Evolutionary conservation across 1,140 invertebrate genomes (phyloP).

Genomic region (Camponotus floridanus): DNA sequence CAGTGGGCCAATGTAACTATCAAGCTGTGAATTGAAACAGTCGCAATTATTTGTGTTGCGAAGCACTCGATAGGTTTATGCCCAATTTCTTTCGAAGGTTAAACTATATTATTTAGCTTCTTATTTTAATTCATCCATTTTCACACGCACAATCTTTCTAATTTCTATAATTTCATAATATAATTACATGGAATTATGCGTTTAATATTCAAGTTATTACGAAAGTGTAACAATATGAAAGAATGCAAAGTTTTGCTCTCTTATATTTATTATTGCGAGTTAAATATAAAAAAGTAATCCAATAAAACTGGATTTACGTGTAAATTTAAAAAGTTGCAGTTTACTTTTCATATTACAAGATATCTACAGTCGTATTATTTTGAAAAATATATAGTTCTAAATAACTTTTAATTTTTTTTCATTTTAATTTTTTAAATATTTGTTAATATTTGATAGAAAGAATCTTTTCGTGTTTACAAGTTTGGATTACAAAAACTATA

Average conservation of each 20-base stretch:
- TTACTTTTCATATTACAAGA: background rate
- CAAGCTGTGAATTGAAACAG: conserved; percentile 53
- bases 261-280: background rate
- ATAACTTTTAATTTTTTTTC: background rate
- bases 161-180: background rate
- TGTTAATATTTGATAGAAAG: too few species aligned
- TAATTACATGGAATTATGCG: background rate
- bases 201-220: conserved; percentile 20
- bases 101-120: background rate
- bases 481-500: too few species aligned
- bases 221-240: background rate
- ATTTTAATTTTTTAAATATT: too few species aligned
- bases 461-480: too few species aligned
- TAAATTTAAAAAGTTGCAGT: background rate
- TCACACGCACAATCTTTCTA: background rate
- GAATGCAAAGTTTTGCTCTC: background rate
- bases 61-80: conserved; percentile 18
- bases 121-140: background rate
- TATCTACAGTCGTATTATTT: too few species aligned
- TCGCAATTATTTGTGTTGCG: conserved; percentile 50
- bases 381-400: background rate
- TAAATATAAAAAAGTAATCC: background rate
- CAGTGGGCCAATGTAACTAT: conserved; percentile 46
- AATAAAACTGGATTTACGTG: background rate
- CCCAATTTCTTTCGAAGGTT: conserved; percentile 13